A percentile compares a stretch with the other conserved stretches of the same genome.
Conservation (phyloP, 2,113 vertebrate genomes). For the Hippocampus comes region DNA sequence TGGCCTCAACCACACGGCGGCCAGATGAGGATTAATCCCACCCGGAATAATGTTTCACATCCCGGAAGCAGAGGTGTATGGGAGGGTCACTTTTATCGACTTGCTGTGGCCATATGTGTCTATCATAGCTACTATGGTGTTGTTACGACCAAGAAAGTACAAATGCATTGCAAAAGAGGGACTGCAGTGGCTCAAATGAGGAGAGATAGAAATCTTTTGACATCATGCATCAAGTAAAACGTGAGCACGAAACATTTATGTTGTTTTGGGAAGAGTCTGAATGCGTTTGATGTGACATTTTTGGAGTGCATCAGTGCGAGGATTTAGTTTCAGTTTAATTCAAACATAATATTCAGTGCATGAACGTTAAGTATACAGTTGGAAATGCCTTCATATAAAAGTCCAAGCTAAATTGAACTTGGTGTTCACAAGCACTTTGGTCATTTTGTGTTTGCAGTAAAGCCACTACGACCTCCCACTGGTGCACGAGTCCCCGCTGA, state of each 20-base stretch:
- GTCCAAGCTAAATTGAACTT: background rate
- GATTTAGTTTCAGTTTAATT: background rate
- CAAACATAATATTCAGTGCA: background rate
- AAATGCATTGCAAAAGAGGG: constrained; percentile 42
- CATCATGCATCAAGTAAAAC: constrained; percentile 2
- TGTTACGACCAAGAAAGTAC: constrained; percentile 54
- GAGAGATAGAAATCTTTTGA: constrained; percentile 23
- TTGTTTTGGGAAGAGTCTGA: background rate
- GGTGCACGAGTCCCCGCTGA: background rate
- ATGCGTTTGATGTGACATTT: too few species aligned
- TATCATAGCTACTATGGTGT: constrained; percentile 46
- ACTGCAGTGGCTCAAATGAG: constrained; percentile 34
- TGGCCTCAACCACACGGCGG: constrained; percentile 49
- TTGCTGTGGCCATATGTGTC: constrained; percentile 50
- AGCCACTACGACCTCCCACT: background rate
- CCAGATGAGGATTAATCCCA: constrained; percentile 69
- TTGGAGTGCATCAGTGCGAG: too few species aligned
- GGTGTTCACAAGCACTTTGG: background rate
- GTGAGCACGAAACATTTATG: constrained; percentile 1
- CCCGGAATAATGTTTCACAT: constrained; percentile 68
- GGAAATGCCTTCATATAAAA: background rate
- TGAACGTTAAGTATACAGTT: too few species aligned
- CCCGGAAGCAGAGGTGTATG: constrained; percentile 66
- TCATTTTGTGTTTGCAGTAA: background rate
- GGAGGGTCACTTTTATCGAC: constrained; percentile 66